Evolutionary conservation across 2,113 vertebrate species (phyloP).

Genomic region (Saiga tatarica): DNA sequence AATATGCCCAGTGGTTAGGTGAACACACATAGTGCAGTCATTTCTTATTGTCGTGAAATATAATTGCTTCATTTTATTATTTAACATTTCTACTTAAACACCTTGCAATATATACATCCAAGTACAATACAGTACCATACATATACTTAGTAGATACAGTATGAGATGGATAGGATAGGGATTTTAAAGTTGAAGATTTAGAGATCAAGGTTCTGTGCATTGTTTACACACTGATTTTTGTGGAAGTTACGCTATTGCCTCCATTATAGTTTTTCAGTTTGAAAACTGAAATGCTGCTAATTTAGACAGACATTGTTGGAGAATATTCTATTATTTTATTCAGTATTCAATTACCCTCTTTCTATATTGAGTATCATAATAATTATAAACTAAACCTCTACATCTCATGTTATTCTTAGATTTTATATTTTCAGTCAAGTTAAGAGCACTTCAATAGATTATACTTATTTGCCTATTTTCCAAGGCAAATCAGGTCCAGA

Average conservation of each 20-base stretch:
- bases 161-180: not conserved
- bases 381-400: not conserved
- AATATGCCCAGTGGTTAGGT: not conserved
- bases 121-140: not conserved
- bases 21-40: not conserved
- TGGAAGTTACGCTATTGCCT: not conserved
- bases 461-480: not conserved
- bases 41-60: not conserved
- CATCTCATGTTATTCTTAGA: not conserved
- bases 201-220: not conserved
- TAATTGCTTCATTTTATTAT: not conserved
- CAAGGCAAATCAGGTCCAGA: not conserved
- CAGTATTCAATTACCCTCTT: not conserved
- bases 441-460: not conserved
- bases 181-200: not conserved
- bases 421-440: not conserved
- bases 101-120: not conserved
- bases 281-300: not conserved
- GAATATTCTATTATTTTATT: not conserved
- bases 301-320: not conserved
- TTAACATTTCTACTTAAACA: slow-evolving; percentile 1
- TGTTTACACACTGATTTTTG: slow-evolving; percentile 8
- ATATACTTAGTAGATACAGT: not conserved
- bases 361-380: not conserved
- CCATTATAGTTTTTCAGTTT: not conserved